A percentile compares a stretch with the other conserved stretches of the same genome.
Conservation (phyloP, 2,888 invertebrate species). For the Neria commutata region DNA sequence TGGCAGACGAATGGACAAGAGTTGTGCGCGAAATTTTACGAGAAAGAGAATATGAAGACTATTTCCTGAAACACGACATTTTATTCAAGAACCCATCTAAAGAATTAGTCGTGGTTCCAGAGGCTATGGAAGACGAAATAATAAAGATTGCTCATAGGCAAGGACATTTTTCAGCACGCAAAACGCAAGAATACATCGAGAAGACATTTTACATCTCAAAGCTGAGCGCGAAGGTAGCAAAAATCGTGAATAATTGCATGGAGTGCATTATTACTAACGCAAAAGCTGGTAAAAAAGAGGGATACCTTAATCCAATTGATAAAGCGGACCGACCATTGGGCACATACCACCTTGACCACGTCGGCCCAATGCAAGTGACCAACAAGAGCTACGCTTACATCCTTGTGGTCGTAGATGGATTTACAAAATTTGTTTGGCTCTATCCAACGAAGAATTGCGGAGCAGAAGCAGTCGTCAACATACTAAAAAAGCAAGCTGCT, state of each 20-base stretch:
- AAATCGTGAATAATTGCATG: constrained; percentile 12
- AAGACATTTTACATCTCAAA: constrained; percentile 39
- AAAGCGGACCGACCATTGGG: constrained; percentile 43
- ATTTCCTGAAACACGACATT: constrained; percentile 18
- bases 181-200: constrained; percentile 35
- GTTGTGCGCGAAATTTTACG: constrained; percentile 16
- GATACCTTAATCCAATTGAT: constrained; percentile 41
- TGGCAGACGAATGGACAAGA: constrained; percentile 11
- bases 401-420: constrained; percentile 45
- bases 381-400: constrained; percentile 46
- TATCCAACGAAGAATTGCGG: constrained; percentile 41
- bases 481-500: constrained; percentile 38
- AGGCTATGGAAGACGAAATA: constrained; percentile 42
- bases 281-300: constrained; percentile 47
- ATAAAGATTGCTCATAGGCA: constrained; percentile 47
- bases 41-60: constrained; percentile 11
- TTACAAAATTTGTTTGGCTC: constrained; percentile 49
- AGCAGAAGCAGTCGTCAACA: constrained; percentile 40
- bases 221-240: constrained; percentile 2
- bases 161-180: constrained; percentile 53
- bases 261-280: constrained; percentile 23
- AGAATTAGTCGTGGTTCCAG: constrained; percentile 44
- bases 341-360: constrained; percentile 48
- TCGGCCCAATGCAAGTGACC: constrained; percentile 44
- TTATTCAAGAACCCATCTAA: constrained; percentile 14